Evolutionary conservation across 2,113 vertebrate genomes (phyloP).

Genomic region (Labrus mixtus): DNA sequence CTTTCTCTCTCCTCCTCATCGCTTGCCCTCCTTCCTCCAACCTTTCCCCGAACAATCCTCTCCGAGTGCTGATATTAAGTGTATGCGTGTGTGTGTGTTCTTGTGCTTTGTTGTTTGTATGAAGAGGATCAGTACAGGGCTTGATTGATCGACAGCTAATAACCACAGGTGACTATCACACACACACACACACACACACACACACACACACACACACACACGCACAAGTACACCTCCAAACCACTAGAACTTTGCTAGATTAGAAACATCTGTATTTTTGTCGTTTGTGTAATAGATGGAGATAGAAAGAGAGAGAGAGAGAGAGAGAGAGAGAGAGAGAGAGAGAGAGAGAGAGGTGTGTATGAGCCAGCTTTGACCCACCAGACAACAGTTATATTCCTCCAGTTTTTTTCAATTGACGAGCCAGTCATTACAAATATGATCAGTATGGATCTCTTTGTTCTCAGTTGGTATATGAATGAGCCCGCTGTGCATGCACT

Average conservation of each 20-base stretch:
- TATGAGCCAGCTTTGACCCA: slow-evolving; percentile 11
- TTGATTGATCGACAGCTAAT: slow-evolving; percentile 68
- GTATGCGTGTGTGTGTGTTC: slow-evolving; percentile 16
- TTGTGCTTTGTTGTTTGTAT: slow-evolving; percentile 16
- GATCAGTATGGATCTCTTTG: slow-evolving; percentile 59
- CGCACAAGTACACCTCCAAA: not conserved
- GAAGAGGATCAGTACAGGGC: slow-evolving; percentile 38
- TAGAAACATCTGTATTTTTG: not conserved
- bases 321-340: not conserved
- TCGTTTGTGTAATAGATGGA: slow-evolving; percentile 18
- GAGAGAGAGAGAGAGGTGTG: not conserved
- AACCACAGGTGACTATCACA: slow-evolving; percentile 34
- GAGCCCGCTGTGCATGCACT: not conserved
- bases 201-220: not conserved
- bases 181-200: slow-evolving; percentile 18
- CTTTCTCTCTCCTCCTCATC: not conserved
- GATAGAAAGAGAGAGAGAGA: not conserved
- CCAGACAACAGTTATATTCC: slow-evolving; percentile 58
- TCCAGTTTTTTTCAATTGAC: slow-evolving; percentile 65
- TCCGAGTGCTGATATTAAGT: slow-evolving; percentile 18
- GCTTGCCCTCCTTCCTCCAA: not conserved
- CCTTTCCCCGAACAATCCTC: not conserved
- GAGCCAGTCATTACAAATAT: slow-evolving; percentile 58
- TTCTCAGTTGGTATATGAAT: slow-evolving; percentile 8
- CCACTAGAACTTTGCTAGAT: not conserved